phyloP scores from a whole-genome alignment of 2,888 invertebrate genomes.

The Rhagonycha fulva region DNA sequence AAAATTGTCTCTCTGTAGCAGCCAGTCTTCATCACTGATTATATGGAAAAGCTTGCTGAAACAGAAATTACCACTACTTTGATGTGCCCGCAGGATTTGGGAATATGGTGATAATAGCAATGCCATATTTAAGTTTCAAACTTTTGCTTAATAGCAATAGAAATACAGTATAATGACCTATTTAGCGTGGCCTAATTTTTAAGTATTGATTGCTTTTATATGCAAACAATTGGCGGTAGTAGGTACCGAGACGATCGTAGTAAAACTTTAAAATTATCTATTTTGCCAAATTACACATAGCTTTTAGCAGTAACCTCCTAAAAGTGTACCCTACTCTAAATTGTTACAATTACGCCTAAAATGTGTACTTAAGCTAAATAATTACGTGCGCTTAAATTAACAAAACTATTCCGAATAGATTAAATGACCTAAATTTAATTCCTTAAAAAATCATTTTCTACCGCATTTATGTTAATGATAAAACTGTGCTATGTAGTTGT shows the following conservation, averaged over 20 bases:
- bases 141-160: background rate
- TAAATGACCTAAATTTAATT: background rate
- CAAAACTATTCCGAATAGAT: background rate
- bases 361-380: background rate
- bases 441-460: background rate
- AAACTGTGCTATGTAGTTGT: background rate
- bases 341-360: background rate
- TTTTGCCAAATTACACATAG: conserved; percentile 9
- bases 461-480: background rate
- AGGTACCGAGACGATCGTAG: conserved; percentile 14
- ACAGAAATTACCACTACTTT: conserved; percentile 7
- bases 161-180: conserved; percentile 11
- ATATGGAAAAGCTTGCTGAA: conserved; percentile 6
- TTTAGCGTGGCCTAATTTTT: conserved; percentile 18
- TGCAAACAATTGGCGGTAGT: conserved; percentile 11
- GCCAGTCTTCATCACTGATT: conserved; percentile 1
- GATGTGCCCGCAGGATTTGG: conserved; percentile 14
- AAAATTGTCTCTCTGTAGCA: background rate
- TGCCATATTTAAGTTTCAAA: background rate
- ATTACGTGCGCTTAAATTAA: background rate
- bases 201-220: conserved; percentile 19
- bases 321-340: conserved; percentile 5
- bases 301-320: conserved; percentile 8
- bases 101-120: conserved; percentile 1
- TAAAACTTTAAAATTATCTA: conserved; percentile 4